These are phyloP conservation scores for Mallotus villosus DNA, from an alignment of 2,797 vertebrate genomes.

Conservation along the genomic window DNA sequence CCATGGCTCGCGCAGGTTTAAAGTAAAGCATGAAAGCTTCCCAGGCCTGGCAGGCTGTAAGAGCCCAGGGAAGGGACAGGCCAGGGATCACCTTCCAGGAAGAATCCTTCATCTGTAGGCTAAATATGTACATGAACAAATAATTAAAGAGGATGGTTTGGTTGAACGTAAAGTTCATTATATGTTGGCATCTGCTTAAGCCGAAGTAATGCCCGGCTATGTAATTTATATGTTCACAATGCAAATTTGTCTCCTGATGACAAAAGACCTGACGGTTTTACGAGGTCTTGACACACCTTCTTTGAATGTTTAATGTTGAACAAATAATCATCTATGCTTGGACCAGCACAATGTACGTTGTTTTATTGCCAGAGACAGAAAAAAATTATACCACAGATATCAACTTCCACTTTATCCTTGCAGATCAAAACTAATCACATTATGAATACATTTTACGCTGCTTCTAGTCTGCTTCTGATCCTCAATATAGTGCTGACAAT, in stretches of 20 bases:
- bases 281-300: not conserved
- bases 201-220: not conserved
- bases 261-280: not conserved
- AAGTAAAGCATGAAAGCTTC: slow-evolving; percentile 61
- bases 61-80: slow-evolving; percentile 21
- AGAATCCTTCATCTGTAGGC: slow-evolving; percentile 55
- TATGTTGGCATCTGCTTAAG: not conserved
- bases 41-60: slow-evolving; percentile 42
- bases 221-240: not conserved
- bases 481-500: slow-evolving; percentile 38
- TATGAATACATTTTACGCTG: slow-evolving; percentile 24
- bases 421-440: not conserved
- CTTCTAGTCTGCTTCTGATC: slow-evolving; percentile 28
- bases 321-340: not conserved
- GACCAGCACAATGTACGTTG: not conserved
- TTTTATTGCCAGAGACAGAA: not conserved
- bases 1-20: slow-evolving; percentile 63
- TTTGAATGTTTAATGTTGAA: not conserved
- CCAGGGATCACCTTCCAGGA: slow-evolving; percentile 57
- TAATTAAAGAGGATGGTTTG: slow-evolving; percentile 34
- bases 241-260: not conserved
- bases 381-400: slow-evolving; percentile 6
- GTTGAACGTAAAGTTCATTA: not conserved
- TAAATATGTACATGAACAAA: slow-evolving; percentile 47
- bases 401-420: slow-evolving; percentile 1